Evolutionary conservation across 2,797 vertebrate species (phyloP), one percentile per base, ranked within the genome.

Genomic region (Cheirogaleus major): DNA sequence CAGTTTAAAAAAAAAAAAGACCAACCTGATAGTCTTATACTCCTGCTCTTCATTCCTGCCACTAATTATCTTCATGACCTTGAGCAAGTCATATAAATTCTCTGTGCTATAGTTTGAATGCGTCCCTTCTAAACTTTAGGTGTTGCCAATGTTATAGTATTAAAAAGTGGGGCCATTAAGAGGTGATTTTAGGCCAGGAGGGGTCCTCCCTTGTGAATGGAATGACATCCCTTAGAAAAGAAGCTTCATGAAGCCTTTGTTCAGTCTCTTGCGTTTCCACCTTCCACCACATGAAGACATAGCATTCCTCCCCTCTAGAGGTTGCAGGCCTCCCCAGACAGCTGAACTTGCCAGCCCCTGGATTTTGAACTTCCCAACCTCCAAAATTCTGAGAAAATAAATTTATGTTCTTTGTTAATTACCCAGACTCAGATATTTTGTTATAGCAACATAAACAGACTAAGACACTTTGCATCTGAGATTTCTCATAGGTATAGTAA

Each of bases 401-500:
- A 83, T 65, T 27, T 25, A 61, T 50, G 6, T 83, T 23, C 43
- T 67, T 67, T 25, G 35, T 67, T 50, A 67, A 25, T 67, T 35
- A 23, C 22, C 50, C 50, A 79, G 22, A 13, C 22, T 55, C 76
- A 35, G 50, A 18, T 25, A n/a, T 90, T 67, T 90, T 79, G 7
- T 69, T 69, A 12, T 13, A 69, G 48, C 5, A 13, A 32, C 75
- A 90, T 63, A 89, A 41, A 50, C 23, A 30, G 35, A 38, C 25
- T 50, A 65, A 76, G 45, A 67, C 8, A 89, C 23, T 41, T 32
- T 67, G 30, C 15, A 80, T 61, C 35, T 84, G 50, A 93, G 10
- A 89, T 93, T 73, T 55, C 52, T 67, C 73, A 81, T 85, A 52
- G 50, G 27, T 52, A 76, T 96, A 92, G 43, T 52, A 76, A 76